phyloP scores from a whole-genome alignment of 1,140 invertebrate species.

The Plectrocnemia conspersa region DNA sequence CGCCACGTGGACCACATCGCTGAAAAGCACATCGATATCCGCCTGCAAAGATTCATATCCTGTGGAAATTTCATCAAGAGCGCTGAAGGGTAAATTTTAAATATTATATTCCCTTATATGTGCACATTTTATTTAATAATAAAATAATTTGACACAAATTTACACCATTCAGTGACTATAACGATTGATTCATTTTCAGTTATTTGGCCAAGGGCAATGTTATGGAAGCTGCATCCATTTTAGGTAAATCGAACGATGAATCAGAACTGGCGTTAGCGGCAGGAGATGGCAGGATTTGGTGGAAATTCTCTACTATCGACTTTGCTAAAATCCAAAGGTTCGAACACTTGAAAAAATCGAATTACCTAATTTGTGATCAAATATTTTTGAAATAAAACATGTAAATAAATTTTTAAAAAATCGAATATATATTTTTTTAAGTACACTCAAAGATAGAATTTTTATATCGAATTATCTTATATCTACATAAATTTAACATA shows the following conservation, averaged over 20 bases:
- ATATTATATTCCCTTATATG: neutral
- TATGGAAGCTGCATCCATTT: slow-evolving; percentile 37
- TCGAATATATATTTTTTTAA: too few species aligned
- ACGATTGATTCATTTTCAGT: slow-evolving; percentile 36
- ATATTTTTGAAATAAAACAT: too few species aligned
- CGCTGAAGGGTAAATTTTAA: slow-evolving; percentile 54
- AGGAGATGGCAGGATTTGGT: slow-evolving; percentile 40
- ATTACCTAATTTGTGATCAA: too few species aligned
- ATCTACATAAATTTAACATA: too few species aligned
- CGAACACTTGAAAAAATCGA: too few species aligned
- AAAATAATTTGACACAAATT: neutral
- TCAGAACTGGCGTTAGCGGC: slow-evolving; percentile 40
- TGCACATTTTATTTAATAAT: slow-evolving; percentile 5
- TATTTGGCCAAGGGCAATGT: slow-evolving; percentile 39
- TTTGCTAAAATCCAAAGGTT: too few species aligned
- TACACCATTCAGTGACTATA: neutral
- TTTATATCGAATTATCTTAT: too few species aligned
- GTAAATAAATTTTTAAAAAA: too few species aligned
- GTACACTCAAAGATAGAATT: too few species aligned
- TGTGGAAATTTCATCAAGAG: slow-evolving; percentile 56
- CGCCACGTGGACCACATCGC: slow-evolving; percentile 60
- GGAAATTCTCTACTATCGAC: too few species aligned
- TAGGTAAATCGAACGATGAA: slow-evolving; percentile 38
- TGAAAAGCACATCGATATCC: slow-evolving; percentile 49
- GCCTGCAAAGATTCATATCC: slow-evolving; percentile 46